These are phyloP conservation scores for Dicaeum eximium DNA, from an alignment of 2,113 vertebrate species.

Conservation along the genomic window DNA sequence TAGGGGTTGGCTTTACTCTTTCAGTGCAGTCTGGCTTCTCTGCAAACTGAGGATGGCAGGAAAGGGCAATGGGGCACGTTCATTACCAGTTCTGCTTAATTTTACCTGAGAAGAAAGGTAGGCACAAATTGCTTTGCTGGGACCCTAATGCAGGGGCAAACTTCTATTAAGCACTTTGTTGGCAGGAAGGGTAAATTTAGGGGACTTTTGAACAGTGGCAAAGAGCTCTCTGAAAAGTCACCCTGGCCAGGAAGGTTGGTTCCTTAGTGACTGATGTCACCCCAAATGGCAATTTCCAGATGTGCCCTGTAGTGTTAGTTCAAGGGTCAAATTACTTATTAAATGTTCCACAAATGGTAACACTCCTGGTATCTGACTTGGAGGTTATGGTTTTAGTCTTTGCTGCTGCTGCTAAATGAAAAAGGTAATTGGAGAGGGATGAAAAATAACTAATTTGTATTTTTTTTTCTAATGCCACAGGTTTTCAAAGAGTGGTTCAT, in stretches of 20 bases:
- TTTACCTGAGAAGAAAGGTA: neutral
- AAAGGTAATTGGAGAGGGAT: neutral
- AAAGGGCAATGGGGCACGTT: neutral
- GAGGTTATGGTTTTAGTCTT: neutral
- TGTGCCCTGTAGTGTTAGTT: neutral
- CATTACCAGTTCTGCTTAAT: neutral
- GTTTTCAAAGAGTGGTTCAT: neutral
- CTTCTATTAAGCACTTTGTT: neutral
- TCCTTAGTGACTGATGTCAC: neutral
- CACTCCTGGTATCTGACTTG: neutral
- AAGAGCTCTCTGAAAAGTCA: neutral
- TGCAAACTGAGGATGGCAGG: neutral
- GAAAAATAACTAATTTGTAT: neutral
- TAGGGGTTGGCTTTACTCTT: neutral
- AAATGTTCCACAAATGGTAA: neutral
- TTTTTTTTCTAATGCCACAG: neutral
- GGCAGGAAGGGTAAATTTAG: neutral
- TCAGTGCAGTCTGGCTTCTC: neutral
- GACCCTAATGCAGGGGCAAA: neutral
- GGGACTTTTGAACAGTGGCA: neutral
- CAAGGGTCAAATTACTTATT: neutral
- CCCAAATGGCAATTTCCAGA: neutral
- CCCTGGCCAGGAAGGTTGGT: neutral
- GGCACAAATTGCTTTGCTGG: neutral
- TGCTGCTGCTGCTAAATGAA: neutral